These are phyloP conservation scores for Noctua comes DNA, from an alignment of 2,888 invertebrate genomes.

Conservation along the genomic window DNA sequence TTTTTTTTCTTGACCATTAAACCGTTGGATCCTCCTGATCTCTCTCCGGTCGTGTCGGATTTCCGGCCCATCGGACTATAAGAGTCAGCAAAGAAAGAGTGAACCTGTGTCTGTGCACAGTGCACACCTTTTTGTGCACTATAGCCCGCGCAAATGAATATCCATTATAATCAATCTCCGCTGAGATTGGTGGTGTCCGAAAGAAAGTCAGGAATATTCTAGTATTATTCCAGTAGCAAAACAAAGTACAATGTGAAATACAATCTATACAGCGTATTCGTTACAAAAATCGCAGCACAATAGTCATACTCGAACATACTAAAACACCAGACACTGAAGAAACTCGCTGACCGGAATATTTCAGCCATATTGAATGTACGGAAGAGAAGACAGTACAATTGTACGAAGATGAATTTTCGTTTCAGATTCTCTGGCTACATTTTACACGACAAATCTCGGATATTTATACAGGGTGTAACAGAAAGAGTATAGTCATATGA, in stretches of 20 bases:
- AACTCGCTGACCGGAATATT: constrained; percentile 38
- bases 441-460: not conserved
- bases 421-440: not conserved
- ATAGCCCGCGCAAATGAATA: not conserved
- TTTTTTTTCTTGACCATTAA: not conserved
- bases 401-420: constrained; percentile 17
- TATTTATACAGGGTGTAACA: too few relatives aligned
- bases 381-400: not conserved
- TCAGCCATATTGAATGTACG: constrained; percentile 15
- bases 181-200: not conserved
- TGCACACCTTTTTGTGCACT: not conserved
- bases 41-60: not conserved
- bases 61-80: not conserved
- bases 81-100: not conserved
- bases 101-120: not conserved
- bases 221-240: not conserved
- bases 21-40: not conserved
- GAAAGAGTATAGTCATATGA: too few relatives aligned
- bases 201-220: not conserved
- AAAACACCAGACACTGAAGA: constrained; percentile 1
- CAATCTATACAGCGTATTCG: not conserved
- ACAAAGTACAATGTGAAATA: not conserved
- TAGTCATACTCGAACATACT: not conserved
- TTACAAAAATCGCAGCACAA: not conserved
- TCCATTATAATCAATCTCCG: not conserved